Conservation (phyloP, 2,113 vertebrate species). For the Seriola quinqueradiata region DNA sequence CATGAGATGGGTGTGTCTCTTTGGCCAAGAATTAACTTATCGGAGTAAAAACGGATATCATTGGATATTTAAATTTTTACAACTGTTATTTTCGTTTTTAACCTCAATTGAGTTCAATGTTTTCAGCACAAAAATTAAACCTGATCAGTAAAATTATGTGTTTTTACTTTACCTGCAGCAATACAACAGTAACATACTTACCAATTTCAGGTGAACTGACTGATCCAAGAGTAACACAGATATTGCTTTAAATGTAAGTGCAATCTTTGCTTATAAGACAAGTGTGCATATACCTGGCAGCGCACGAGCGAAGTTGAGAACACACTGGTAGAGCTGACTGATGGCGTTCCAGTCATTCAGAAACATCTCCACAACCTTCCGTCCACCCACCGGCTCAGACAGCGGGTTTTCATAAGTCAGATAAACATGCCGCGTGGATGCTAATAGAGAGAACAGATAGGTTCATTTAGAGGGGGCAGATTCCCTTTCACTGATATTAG, state of each 20-base stretch:
- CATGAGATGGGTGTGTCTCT: background rate
- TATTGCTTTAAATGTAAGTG: background rate
- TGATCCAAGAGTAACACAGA: background rate
- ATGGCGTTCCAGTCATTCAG: conserved; percentile 98
- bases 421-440: conserved; percentile 94
- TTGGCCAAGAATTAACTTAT: background rate
- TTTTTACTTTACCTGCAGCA: background rate
- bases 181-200: background rate
- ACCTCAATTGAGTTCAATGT: no score
- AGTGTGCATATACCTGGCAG: conserved; percentile 86
- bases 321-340: conserved; percentile 96
- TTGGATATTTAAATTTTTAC: no score
- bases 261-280: background rate
- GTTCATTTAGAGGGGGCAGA: background rate
- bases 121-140: background rate
- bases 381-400: conserved; percentile 96
- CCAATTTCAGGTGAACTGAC: background rate
- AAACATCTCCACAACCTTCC: conserved; percentile 99
- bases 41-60: background rate
- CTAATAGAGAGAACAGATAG: conserved; percentile 74
- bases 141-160: background rate
- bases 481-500: background rate
- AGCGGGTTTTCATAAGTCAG: conserved; percentile 96
- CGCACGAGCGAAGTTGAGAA: conserved; percentile 93
- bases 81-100: no score